Evolutionary conservation across 2,888 invertebrate genomes (phyloP), one percentile per base, ranked within the genome.

Genomic region (Hirtodrosophila cameraria): DNA sequence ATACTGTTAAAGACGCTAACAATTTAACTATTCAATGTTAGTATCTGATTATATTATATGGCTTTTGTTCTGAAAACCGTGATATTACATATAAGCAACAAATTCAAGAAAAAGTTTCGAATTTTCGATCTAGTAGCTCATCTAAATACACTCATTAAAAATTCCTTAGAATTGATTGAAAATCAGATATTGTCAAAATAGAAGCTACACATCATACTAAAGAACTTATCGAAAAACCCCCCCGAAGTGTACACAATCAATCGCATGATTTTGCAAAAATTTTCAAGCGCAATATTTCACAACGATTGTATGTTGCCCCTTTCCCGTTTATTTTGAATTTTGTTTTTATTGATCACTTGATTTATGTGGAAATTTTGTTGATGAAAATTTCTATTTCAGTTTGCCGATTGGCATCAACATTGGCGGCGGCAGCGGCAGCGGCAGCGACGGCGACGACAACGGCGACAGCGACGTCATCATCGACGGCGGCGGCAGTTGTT

Each of bases 291-390:
- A 41, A 41, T 67, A 71, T 67, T 75, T 70, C 60, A 70, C 58
- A 62, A 74, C 48, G 46, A 66, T 60, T 57, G 45, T n/a, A n/a
- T 43, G 38, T 36, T 42, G 28, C 12, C 27, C 33, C 27, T 28
- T 39, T 36, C n/a, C n/a, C n/a, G 43, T 35, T 42, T 30, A 54
- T 4, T 52, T 12, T 59, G 2, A 20, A 20, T 83, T 52, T 12
- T 59, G 2, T 3, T 3, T 83, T 79, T 79, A 83, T 80, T 80
- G 68, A 78, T 78, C 77, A 83, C 77, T 68, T 69, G 72, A 85
- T 70, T 73, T 73, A 62, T 66, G 67, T 71, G 65, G 49, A 79
- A 84, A 77, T 74, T 62, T 38, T 13, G 38, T 63, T 75, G 63
- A 79, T 85, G 79, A 79, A 23, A 73, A 79, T 79, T 73, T 69